phyloP scores from a whole-genome alignment of 2,797 vertebrate genomes.

The Pantherophis alleghaniensis region DNA sequence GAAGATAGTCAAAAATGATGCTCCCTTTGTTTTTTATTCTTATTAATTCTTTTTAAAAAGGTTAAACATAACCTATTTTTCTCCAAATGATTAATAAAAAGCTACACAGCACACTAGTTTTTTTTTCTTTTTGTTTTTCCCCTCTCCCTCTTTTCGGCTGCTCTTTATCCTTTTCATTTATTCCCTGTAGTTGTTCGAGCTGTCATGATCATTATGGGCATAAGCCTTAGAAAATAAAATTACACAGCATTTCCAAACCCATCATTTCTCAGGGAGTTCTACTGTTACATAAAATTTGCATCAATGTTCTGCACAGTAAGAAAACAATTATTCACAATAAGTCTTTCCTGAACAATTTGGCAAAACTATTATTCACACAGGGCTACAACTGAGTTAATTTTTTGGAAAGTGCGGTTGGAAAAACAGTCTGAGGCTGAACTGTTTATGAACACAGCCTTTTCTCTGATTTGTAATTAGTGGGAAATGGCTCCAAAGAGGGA shows the following conservation, averaged over 20 bases:
- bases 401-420: constrained; percentile 66
- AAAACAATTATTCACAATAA: constrained; percentile 72
- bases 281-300: constrained; percentile 62
- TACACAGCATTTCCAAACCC: constrained; percentile 37
- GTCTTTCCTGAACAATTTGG: constrained; percentile 60
- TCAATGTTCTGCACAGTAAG: constrained; percentile 57
- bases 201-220: constrained; percentile 22
- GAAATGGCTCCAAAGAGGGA: constrained; percentile 72
- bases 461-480: constrained; percentile 77
- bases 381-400: constrained; percentile 73
- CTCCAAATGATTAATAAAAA: neutral
- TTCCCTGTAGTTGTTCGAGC: constrained; percentile 8
- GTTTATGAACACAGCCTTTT: constrained; percentile 68
- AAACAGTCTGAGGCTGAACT: constrained; percentile 50
- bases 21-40: neutral
- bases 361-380: constrained; percentile 61
- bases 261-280: constrained; percentile 44
- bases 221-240: constrained; percentile 38
- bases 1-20: neutral
- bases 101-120: neutral
- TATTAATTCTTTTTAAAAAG: neutral
- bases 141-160: neutral
- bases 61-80: neutral
- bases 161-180: constrained; percentile 1
- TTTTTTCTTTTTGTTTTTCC: neutral